Evolutionary conservation across 1,140 invertebrate genomes (phyloP).

Genomic region (Calliopsis andreniformis): DNA sequence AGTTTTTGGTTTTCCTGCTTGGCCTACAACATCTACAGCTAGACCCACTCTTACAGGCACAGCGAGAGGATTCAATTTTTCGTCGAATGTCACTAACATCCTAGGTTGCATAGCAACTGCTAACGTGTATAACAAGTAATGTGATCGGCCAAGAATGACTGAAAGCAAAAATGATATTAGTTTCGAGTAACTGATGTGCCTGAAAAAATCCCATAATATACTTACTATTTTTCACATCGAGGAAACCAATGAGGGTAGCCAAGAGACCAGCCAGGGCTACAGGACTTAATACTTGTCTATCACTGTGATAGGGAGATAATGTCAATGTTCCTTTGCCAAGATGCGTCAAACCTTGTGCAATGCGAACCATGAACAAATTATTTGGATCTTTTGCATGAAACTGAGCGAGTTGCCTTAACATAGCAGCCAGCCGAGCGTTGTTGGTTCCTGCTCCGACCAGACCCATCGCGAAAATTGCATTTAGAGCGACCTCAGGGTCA

Average conservation of each 20-base stretch:
- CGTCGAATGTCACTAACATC: conserved; percentile 99
- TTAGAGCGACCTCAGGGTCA: conserved; percentile 98
- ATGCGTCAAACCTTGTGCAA: conserved; percentile 98
- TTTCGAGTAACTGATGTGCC: not conserved
- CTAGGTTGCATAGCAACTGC: conserved; percentile 99
- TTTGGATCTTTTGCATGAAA: conserved; percentile 99
- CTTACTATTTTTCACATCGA: conserved; percentile 98
- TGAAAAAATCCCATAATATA: conserved; percentile 53
- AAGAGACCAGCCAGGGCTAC: conserved; percentile 97
- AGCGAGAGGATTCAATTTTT: conserved; percentile 95
- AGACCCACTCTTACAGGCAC: conserved; percentile 98
- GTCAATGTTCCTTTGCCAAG: conserved; percentile 99
- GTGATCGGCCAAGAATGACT: conserved; percentile 97
- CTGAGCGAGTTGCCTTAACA: conserved; percentile 97
- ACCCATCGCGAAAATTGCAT: conserved; percentile 99
- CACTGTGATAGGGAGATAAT: conserved; percentile 98
- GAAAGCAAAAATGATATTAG: conserved; percentile 69
- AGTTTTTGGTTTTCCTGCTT: conserved; percentile 99
- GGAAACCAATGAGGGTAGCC: conserved; percentile 94
- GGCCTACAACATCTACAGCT: conserved; percentile 99
- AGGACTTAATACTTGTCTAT: conserved; percentile 96
- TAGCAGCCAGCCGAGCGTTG: conserved; percentile 94
- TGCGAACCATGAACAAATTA: conserved; percentile 99
- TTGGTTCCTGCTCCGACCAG: conserved; percentile 96
- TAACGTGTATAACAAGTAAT: conserved; percentile 97